Evolutionary conservation across 1,140 invertebrate species (phyloP).

Genomic region (Zaprionus inermis): DNA sequence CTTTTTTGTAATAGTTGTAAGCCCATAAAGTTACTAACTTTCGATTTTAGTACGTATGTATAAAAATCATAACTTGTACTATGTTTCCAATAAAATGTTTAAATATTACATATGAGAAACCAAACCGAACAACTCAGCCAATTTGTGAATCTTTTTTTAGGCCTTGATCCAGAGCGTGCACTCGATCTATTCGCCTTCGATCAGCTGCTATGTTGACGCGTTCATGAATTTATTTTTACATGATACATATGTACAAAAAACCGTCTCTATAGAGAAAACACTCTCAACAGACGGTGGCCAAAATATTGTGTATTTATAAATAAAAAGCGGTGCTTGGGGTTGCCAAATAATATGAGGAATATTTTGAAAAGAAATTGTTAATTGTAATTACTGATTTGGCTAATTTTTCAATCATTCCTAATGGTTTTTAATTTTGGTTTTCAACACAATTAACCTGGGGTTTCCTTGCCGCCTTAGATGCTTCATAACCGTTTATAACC

Average conservation of each 20-base stretch:
- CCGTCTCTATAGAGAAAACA: slow-evolving; percentile 27
- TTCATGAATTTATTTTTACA: slow-evolving; percentile 79
- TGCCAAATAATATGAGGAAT: slow-evolving; percentile 22
- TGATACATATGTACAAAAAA: slow-evolving; percentile 19
- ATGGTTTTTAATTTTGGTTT: neutral
- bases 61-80: slow-evolving; percentile 45
- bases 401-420: neutral
- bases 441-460: neutral
- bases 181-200: slow-evolving; percentile 48
- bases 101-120: slow-evolving; percentile 60
- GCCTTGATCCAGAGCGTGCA: slow-evolving; percentile 64
- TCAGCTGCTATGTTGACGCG: slow-evolving; percentile 56
- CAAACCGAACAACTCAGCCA: slow-evolving; percentile 11
- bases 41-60: slow-evolving; percentile 63
- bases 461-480: neutral
- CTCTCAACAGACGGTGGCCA: slow-evolving; percentile 37
- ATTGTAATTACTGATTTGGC: neutral
- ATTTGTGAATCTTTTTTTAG: slow-evolving; percentile 9
- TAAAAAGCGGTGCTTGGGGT: slow-evolving; percentile 49
- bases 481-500: slow-evolving; percentile 18
- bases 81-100: slow-evolving; percentile 76
- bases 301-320: slow-evolving; percentile 63
- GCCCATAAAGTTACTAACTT: slow-evolving; percentile 72
- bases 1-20: slow-evolving; percentile 71
- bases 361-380: neutral